Percentiles rank a stretch among this genome's conserved stretches.
These are phyloP conservation scores for Merluccius polli DNA, from an alignment of 2,797 vertebrate species.

Conservation along the genomic window DNA sequence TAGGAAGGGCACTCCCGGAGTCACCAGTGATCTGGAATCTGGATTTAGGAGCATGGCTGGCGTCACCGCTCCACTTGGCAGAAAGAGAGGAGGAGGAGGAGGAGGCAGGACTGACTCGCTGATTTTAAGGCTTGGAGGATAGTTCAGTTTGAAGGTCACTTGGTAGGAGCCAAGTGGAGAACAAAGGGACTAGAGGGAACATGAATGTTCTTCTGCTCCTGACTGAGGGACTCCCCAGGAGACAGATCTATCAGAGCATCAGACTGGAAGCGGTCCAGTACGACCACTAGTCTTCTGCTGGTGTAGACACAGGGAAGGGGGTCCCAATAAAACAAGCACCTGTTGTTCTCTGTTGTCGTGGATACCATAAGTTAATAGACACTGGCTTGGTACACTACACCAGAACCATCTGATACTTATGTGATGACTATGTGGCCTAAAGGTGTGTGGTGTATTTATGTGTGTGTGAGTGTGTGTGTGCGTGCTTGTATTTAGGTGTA, in stretches of 20 bases:
- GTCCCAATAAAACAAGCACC: too few relatives aligned
- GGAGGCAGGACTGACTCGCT: neutral
- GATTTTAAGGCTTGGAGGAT: neutral
- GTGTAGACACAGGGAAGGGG: neutral
- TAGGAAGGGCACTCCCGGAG: neutral
- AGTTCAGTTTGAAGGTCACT: neutral
- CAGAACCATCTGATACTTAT: neutral
- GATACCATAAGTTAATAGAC: neutral
- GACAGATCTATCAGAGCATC: neutral
- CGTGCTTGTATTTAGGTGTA: neutral
- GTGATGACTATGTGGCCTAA: neutral
- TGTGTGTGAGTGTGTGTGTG: too few relatives aligned
- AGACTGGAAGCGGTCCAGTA: neutral
- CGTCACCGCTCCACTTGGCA: too few relatives aligned
- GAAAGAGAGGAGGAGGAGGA: too few relatives aligned
- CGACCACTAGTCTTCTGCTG: neutral
- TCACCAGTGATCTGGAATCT: neutral
- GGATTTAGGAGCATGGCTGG: neutral
- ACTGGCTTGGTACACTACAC: neutral
- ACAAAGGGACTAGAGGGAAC: neutral
- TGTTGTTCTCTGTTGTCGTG: too few relatives aligned
- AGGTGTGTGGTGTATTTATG: too few relatives aligned
- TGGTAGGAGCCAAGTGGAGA: neutral
- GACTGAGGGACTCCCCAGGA: neutral
- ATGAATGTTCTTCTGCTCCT: neutral